Conservation (phyloP, 1,140 invertebrate species). For the Sitophilus oryzae region DNA sequence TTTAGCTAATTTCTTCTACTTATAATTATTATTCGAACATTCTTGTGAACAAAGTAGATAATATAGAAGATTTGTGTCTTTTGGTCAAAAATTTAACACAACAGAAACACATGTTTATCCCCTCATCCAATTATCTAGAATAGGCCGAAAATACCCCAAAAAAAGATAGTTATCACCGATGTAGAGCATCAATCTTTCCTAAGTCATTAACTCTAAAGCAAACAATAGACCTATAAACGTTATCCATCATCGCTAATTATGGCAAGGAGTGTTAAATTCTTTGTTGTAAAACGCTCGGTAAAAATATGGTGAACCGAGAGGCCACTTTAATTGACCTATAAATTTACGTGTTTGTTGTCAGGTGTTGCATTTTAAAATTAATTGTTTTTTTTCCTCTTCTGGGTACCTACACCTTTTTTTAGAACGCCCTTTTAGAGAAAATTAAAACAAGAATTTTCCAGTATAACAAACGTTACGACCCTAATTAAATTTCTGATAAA, state of each 20-base stretch:
- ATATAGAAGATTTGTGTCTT: too few species aligned
- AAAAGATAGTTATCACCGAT: neutral
- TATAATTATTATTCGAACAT: too few species aligned
- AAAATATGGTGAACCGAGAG: neutral
- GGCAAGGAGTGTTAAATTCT: slow-evolving; percentile 10
- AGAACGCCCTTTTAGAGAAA: too few species aligned
- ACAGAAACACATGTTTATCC: neutral
- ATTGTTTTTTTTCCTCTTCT: neutral
- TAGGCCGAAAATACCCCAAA: neutral
- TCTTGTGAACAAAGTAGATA: too few species aligned
- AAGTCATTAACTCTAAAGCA: slow-evolving; percentile 8
- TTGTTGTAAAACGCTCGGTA: neutral
- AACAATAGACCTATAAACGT: slow-evolving; percentile 8
- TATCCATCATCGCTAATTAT: slow-evolving; percentile 11
- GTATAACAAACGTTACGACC: too few species aligned
- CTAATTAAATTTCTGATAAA: too few species aligned
- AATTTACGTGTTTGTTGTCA: slow-evolving; percentile 9
- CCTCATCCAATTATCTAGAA: neutral
- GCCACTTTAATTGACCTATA: slow-evolving; percentile 6
- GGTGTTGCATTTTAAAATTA: neutral
- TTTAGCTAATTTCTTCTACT: too few species aligned
- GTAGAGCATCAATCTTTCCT: slow-evolving; percentile 11
- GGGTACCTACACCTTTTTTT: neutral
- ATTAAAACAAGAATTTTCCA: too few species aligned
- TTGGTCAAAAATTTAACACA: too few species aligned